A percentile compares a stretch with the other conserved stretches of the same genome.
These are phyloP conservation scores for Sitobion miscanthi DNA, from an alignment of 1,140 invertebrate species.

Conservation along the genomic window DNA sequence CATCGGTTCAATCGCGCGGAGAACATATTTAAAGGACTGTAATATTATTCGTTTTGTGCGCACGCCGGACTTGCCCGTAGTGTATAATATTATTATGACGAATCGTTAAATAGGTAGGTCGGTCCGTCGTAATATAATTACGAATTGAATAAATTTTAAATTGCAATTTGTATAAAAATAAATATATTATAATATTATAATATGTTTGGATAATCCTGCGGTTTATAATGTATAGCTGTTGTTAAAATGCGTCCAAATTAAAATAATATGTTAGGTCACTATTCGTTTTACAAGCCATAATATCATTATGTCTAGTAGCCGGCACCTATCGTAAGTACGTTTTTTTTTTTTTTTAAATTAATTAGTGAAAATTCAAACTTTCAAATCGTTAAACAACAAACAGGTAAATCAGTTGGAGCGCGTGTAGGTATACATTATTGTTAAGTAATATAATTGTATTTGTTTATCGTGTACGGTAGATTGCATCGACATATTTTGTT, in stretches of 20 bases:
- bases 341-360: neutral
- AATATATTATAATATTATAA: neutral
- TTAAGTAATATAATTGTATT: neutral
- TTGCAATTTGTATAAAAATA: neutral
- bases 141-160: neutral
- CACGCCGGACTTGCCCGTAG: neutral
- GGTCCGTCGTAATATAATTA: neutral
- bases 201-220: neutral
- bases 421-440: neutral
- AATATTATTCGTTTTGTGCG: neutral
- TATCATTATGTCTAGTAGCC: neutral
- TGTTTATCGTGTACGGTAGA: neutral
- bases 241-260: neutral
- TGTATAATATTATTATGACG: too few species aligned
- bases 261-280: neutral
- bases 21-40: neutral
- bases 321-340: too few species aligned
- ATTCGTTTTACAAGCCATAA: neutral
- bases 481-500: neutral
- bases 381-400: neutral
- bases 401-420: neutral
- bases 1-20: neutral
- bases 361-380: neutral
- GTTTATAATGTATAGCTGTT: neutral
- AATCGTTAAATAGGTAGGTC: neutral